Evolutionary conservation across 2,888 invertebrate species (phyloP), one percentile per base, ranked within the genome.

Genomic region (Melieria crassipennis): DNA sequence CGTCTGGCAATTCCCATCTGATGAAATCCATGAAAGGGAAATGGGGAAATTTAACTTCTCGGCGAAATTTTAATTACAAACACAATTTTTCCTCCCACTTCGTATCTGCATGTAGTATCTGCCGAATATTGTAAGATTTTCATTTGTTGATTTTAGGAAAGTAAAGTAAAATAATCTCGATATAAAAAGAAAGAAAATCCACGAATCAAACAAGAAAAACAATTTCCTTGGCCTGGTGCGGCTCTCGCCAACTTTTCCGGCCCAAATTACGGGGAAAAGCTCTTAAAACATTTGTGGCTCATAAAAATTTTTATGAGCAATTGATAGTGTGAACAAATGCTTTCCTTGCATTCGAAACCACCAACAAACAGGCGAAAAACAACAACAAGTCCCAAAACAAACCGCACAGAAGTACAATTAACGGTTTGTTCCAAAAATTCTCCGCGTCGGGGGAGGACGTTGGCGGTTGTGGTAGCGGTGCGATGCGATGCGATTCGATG

Each of bases 221-320:
- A 2, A 30, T 30, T 30, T 30, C 30, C 1, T 30, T 30, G 30
- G 11, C 11, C 13, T 52, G 52, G 11, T 52, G 52, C 13, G 11
- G 52, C 13, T 52, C 13, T 52, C 13, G 52, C 52, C 13, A 52
- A 52, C 52, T 52, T 52, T n/a, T 52, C 52, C 5, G 13, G 13
- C 4, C 13, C 11, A 13, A 52, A 52, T 52, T 52, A 52, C 52
- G 52, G n/a, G 16, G 30, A 57, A 57, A 71, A 73, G 71, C 74
- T 57, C 77, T 76, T 77, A 76, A 78, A 77, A 76, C 77, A 78
- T 80, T 78, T 78, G 79, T 78, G 77, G 81, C 79, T 81, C 83
- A 85, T 85, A 85, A 85, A 85, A 84, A 30, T 77, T 85, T 85
- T 85, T 85, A 85, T 84, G 84, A 84, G 78, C 83, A 79, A 83